phyloP scores from a whole-genome alignment of 2,113 vertebrate species.

The Poeciliopsis occidentalis region DNA sequence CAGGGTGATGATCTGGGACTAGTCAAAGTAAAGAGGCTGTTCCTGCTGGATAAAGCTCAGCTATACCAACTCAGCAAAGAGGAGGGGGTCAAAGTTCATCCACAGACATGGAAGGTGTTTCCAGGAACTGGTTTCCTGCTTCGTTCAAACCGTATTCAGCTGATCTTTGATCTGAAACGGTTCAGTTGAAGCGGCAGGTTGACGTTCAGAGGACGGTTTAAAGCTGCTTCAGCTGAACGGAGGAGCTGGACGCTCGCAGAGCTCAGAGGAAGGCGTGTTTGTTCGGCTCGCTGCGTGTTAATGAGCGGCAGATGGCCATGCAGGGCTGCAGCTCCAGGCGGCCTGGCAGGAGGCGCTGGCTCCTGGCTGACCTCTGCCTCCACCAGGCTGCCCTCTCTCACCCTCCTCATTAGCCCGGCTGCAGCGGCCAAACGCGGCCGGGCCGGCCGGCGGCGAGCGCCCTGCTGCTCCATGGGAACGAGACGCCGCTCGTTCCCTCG shows the following conservation, averaged over 20 bases:
- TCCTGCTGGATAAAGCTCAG: too few relatives aligned
- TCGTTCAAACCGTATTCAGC: too few relatives aligned
- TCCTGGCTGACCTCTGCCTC: conserved; percentile 76
- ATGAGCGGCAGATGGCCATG: conserved; percentile 55
- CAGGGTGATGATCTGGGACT: too few relatives aligned
- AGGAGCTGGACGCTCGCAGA: background rate
- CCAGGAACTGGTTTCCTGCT: too few relatives aligned
- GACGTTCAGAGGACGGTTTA: too few relatives aligned
- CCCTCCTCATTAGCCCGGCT: conserved; percentile 79
- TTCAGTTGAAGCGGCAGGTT: too few relatives aligned
- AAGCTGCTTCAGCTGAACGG: too few relatives aligned
- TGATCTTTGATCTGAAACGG: too few relatives aligned
- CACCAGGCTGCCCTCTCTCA: conserved; percentile 68
- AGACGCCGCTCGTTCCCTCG: background rate
- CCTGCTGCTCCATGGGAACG: conserved; percentile 62
- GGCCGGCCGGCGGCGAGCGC: conserved; percentile 67
- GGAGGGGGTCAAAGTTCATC: too few relatives aligned
- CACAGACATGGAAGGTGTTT: too few relatives aligned
- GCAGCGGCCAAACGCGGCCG: conserved; percentile 70
- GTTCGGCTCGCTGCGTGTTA: conserved; percentile 29
- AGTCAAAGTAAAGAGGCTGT: too few relatives aligned
- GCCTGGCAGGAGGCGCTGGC: conserved; percentile 62
- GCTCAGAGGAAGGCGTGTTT: conserved; percentile 25
- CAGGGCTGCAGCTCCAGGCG: conserved; percentile 36
- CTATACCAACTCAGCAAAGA: too few relatives aligned